Evolutionary conservation across 2,888 invertebrate species (phyloP).

Genomic region (Aquatica leii): DNA sequence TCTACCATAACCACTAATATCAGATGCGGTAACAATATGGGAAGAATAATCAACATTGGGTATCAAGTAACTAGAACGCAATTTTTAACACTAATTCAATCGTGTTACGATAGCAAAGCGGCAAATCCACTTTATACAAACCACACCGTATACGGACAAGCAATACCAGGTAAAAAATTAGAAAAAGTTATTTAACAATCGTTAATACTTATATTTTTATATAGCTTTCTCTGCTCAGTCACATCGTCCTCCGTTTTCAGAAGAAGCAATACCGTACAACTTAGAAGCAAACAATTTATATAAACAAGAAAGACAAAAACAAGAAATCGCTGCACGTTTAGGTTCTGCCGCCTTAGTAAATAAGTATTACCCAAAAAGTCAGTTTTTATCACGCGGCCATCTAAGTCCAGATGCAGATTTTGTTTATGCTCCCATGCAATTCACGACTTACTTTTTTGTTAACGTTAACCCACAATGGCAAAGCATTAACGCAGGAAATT

Average conservation of each 20-base stretch:
- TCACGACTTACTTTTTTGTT: constrained; percentile 63
- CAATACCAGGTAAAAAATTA: constrained; percentile 54
- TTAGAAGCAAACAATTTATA: constrained; percentile 49
- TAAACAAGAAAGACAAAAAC: constrained; percentile 53
- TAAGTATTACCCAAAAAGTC: constrained; percentile 52
- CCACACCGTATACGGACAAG: constrained; percentile 55
- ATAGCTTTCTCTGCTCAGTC: constrained; percentile 49
- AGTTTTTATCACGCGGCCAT: constrained; percentile 62
- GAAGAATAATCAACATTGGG: constrained; percentile 51
- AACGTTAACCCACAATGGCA: constrained; percentile 65
- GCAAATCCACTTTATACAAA: constrained; percentile 55
- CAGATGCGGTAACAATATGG: constrained; percentile 49
- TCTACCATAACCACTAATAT: constrained; percentile 46
- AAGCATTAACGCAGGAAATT: constrained; percentile 63
- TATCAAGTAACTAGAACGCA: constrained; percentile 44
- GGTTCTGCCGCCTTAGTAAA: constrained; percentile 49
- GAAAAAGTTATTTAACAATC: not conserved
- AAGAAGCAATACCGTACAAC: constrained; percentile 50
- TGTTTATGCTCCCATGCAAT: constrained; percentile 60
- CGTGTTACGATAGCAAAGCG: constrained; percentile 53
- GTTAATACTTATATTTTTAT: too few relatives aligned
- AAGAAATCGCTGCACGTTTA: constrained; percentile 53
- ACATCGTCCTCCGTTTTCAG: constrained; percentile 54
- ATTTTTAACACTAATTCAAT: constrained; percentile 51
- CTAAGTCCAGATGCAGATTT: constrained; percentile 65